Evolutionary conservation across 2,888 invertebrate species (phyloP), one percentile per base, ranked within the genome.

Genomic region (Blera fallax): DNA sequence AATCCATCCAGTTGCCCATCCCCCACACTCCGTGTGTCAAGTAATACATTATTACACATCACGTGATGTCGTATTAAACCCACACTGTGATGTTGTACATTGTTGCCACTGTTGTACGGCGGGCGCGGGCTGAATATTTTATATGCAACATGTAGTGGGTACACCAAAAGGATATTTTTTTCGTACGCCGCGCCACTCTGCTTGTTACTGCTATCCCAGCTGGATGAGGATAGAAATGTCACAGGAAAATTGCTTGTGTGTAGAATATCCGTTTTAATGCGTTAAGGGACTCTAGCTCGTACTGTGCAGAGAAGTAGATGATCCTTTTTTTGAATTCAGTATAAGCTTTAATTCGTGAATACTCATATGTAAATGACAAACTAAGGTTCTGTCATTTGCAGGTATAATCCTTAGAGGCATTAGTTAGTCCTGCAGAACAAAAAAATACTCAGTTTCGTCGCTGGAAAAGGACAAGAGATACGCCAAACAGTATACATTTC

Each of bases 21-120:
- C 34, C 48, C 60, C 32, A 29, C 54, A 18, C 80, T 43, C 70
- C 32, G 60, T 80, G 65, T 78, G 80, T 80, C 80, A 76, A 80
- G 84, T 74, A 80, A 80, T 74, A 74, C 84, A 84, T 84, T 80
- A 84, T 84, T 74, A 76, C 84, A 84, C 80, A 76, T 84, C 80
- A 84, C 74, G 58, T 80, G 80, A 84, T 62, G 80, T 70, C 74
- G 84, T 76, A 80, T 69, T 73, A 79, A 79, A 69, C 73, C 79
- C 79, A 83, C 65, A 79, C 60, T 69, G 62, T 60, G 67, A 73
- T 76, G 80, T 50, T 70, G 64, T 50, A 74, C 64, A 74, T 74
- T 84, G 84, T 84, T 84, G 74, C 62, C 84, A 60, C 69, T 64
- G 64, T 65, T 84, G 84, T 84, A 74, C 60, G 48, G 73, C 67